A percentile compares a stretch with the other conserved stretches of the same genome.
Conservation (phyloP, 2,888 invertebrate species). For the Tetramorium bicarinatum region DNA sequence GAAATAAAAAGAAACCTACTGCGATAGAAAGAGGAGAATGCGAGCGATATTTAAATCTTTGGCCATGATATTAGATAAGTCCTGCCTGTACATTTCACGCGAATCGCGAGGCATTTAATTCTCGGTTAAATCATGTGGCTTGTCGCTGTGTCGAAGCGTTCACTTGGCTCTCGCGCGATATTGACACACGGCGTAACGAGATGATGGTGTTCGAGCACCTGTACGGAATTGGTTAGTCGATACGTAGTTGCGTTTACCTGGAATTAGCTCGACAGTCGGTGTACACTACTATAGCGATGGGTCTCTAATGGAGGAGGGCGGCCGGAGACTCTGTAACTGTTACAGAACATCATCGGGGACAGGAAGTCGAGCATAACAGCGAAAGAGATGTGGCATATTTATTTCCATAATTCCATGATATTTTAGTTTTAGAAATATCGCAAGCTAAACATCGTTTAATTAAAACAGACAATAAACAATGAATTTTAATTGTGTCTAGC, state of each 20-base stretch:
- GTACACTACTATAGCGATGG: slow-evolving; percentile 67
- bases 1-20: not conserved
- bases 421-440: not conserved
- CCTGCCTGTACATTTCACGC: not conserved
- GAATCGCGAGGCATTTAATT: slow-evolving; percentile 21
- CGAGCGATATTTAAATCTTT: not conserved
- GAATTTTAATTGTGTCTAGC: not conserved
- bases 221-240: slow-evolving; percentile 77
- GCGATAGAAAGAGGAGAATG: not conserved
- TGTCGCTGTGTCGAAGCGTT: slow-evolving; percentile 45
- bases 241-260: slow-evolving; percentile 77
- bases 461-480: not conserved
- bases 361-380: not conserved
- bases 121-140: slow-evolving; percentile 50
- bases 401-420: not conserved
- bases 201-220: slow-evolving; percentile 68
- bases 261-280: slow-evolving; percentile 79
- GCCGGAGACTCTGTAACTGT: slow-evolving; percentile 71
- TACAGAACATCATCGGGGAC: slow-evolving; percentile 60
- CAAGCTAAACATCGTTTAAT: not conserved
- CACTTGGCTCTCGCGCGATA: slow-evolving; percentile 63
- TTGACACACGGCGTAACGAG: slow-evolving; percentile 62
- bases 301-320: slow-evolving; percentile 76
- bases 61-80: too few relatives aligned
- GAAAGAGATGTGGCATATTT: not conserved